A percentile compares a stretch with the other conserved stretches of the same genome.
Evolutionary conservation across 1,140 invertebrate species (phyloP).

Genomic region (Drosophila obscura): DNA sequence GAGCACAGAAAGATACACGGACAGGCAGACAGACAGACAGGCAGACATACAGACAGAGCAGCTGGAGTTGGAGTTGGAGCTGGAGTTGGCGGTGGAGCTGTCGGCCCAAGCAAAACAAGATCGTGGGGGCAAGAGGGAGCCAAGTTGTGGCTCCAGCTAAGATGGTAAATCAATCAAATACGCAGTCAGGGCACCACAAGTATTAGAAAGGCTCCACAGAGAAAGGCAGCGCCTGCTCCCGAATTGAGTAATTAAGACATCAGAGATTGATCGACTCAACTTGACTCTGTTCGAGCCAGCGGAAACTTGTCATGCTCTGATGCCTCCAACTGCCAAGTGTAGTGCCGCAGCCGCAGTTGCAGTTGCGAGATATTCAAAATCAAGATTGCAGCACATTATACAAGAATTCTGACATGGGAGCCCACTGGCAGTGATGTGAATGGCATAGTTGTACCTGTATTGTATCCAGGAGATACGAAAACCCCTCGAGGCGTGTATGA

Average conservation of each 20-base stretch:
- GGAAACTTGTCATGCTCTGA: slow-evolving; percentile 52
- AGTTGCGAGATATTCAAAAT: slow-evolving; percentile 47
- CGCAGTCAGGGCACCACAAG: slow-evolving; percentile 24
- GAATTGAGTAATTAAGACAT: slow-evolving; percentile 72
- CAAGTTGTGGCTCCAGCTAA: slow-evolving; percentile 27
- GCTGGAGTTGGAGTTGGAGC: slow-evolving; percentile 9
- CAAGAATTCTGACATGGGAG: slow-evolving; percentile 32
- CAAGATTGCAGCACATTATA: slow-evolving; percentile 43
- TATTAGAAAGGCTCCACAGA: slow-evolving; percentile 40
- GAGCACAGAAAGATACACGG: neutral
- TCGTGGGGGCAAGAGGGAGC: slow-evolving; percentile 39
- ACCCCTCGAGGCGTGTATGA: slow-evolving; percentile 6
- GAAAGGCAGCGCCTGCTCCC: slow-evolving; percentile 47
- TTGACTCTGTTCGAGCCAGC: slow-evolving; percentile 6
- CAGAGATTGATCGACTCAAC: slow-evolving; percentile 51
- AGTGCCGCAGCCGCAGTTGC: slow-evolving; percentile 16
- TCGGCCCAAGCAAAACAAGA: slow-evolving; percentile 23
- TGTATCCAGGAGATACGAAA: slow-evolving; percentile 6
- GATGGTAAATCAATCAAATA: slow-evolving; percentile 73
- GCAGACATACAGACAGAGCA: slow-evolving; percentile 10
- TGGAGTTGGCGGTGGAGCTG: too few species aligned
- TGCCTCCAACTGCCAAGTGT: slow-evolving; percentile 34
- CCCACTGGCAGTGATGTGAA: slow-evolving; percentile 6
- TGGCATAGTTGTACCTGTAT: neutral
- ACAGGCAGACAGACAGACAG: slow-evolving; percentile 18